These are phyloP conservation scores for Bombus superbus DNA, from an alignment of 1,140 invertebrate species.

Conservation along the genomic window DNA sequence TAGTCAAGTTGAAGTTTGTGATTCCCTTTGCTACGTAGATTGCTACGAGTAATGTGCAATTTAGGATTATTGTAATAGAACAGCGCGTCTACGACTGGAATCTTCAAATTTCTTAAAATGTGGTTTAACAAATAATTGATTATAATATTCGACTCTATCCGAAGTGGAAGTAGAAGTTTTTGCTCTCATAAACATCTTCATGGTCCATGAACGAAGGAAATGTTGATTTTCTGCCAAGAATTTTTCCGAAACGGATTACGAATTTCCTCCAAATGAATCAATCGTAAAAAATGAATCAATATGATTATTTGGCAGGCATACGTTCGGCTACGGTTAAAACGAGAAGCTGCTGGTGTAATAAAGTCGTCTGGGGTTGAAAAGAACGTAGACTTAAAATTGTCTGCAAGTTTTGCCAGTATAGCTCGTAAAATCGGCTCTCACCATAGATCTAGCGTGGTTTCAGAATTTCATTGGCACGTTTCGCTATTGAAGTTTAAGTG, in stretches of 20 bases:
- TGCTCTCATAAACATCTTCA: no score
- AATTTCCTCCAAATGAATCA: slow-evolving; percentile 52
- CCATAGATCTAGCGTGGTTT: slow-evolving; percentile 45
- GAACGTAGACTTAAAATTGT: slow-evolving; percentile 48
- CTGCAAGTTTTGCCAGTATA: slow-evolving; percentile 60
- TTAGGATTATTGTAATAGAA: no score
- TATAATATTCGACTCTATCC: no score
- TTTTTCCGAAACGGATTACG: not conserved
- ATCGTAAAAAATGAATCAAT: slow-evolving; percentile 72
- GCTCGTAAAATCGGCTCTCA: slow-evolving; percentile 62
- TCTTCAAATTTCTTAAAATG: no score
- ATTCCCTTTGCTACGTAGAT: no score
- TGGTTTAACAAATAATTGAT: no score
- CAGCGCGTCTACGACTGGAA: no score
- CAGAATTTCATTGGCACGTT: slow-evolving; percentile 62
- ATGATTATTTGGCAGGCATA: slow-evolving; percentile 62
- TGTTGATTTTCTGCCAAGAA: not conserved
- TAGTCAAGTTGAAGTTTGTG: no score
- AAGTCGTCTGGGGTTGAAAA: slow-evolving; percentile 39
- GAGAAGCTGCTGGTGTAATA: slow-evolving; percentile 24
- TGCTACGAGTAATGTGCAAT: no score
- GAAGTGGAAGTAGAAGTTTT: no score
- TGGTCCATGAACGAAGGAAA: not conserved
- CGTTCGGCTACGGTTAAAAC: not conserved
- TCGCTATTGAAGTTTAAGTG: slow-evolving; percentile 50